Base-by-base conservation (phyloP, 2,797 vertebrate species). In the Xyrichtys novacula region DNA sequence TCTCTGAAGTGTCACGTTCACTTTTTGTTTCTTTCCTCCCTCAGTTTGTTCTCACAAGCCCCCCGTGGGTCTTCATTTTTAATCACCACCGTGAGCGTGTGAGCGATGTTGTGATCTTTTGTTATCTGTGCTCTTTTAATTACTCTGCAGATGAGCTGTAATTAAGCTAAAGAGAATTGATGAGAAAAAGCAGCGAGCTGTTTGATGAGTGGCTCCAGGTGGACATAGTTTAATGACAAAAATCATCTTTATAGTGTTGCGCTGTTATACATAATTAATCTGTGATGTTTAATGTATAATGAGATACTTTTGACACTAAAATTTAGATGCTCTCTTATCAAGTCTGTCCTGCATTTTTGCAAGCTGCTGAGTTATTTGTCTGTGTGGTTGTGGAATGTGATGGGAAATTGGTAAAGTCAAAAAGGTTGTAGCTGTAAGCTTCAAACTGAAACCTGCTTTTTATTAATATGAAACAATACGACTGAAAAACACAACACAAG, bases 141-240 rank as follows among this genome's bases (percentile, higher is more conserved):
- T 65, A 59, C 32, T 59, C 54, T 23, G 72, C 61, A 76, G 68
- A 75, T 55, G 56, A 76, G 60, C 56, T 74, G 60, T 67, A 74
- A 76, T 76, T 74, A 74, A 76, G 63, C 60, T 62, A 47, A 70
- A 52, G 31, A 64, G 48, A 73, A 71, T 9, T 70, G 76, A 64
- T 64, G 70, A 70, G 65, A 31, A 65, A 60, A 65, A 58, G 36
- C 64, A 79, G 80, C 60, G 20, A 7, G 16, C 50, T 10, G 32
- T 59, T 40, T 68, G 53, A 68, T 12, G 55, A 70, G 61, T 55
- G 49, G 48, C 60, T 65, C 61, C 61, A 61, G 80, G 72, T 74
- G 61, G 57, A 76, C 52, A 5, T 29, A 34, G 17, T 48, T n/a
- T 57, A 65, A 60, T 46, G 20, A 25, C 34, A 65, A 43, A 49